phyloP scores from a whole-genome alignment of 2,113 vertebrate species.

The Mesitornis unicolor region DNA sequence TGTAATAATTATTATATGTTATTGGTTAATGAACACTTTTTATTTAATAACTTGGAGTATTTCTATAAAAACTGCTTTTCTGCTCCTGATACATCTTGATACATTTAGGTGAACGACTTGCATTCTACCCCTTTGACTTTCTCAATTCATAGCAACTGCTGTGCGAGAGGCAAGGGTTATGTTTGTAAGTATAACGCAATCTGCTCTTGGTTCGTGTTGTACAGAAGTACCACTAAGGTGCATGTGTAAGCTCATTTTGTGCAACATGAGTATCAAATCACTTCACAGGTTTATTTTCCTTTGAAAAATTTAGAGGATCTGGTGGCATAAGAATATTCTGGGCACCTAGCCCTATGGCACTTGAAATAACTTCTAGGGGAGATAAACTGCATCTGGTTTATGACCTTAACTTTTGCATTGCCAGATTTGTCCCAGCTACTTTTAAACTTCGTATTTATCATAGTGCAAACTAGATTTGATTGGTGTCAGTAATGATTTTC shows the following conservation, averaged over 20 bases:
- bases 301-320: neutral
- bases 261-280: neutral
- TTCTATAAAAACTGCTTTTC: neutral
- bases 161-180: neutral
- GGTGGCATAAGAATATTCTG: neutral
- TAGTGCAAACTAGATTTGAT: neutral
- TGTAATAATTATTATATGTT: neutral
- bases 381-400: neutral
- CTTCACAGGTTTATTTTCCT: neutral
- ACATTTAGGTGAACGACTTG: neutral
- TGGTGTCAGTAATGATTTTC: neutral
- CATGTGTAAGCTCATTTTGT: neutral
- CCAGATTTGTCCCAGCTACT: neutral
- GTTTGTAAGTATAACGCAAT: neutral
- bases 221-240: neutral
- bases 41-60: neutral
- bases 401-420: neutral
- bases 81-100: neutral
- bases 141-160: slow-evolving; percentile 55
- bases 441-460: neutral
- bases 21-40: neutral
- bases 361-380: neutral
- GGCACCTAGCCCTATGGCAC: neutral
- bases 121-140: slow-evolving; percentile 16
- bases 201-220: neutral